Conservation (phyloP, 2,888 invertebrate species). For the Protophormia terraenovae region DNA sequence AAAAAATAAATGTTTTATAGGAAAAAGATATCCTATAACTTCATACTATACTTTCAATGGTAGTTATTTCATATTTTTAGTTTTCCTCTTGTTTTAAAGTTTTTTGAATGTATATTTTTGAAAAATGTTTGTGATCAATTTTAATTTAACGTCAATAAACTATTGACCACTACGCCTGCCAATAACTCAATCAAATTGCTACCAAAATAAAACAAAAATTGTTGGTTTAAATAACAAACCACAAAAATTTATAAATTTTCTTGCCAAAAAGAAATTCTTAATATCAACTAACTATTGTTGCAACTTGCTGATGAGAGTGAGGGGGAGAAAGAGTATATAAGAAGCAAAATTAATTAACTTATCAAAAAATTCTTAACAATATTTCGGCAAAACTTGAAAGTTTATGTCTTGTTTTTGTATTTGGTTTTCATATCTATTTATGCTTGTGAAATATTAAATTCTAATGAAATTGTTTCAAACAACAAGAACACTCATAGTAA, state of each 20-base stretch:
- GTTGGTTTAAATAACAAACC: constrained; percentile 8
- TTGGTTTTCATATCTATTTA: not conserved
- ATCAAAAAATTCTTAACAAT: constrained; percentile 2
- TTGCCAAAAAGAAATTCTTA: not conserved
- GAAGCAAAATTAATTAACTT: constrained; percentile 41
- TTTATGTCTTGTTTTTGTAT: not conserved
- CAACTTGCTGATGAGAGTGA: no score
- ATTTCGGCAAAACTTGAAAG: constrained; percentile 20
- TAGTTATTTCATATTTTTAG: no score
- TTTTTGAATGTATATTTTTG: not conserved
- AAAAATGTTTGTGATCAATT: not conserved
- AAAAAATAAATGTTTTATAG: no score
- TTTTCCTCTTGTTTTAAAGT: not conserved
- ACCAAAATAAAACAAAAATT: not conserved
- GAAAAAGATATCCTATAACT: no score
- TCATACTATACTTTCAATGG: no score
- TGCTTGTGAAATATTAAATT: not conserved
- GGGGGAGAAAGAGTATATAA: not conserved
- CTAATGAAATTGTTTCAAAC: not conserved
- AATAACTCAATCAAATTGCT: not conserved
- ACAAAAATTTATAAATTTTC: constrained; percentile 1
- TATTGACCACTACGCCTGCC: not conserved
- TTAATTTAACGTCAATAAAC: constrained; percentile 2
- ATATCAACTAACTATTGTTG: not conserved
- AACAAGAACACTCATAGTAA: not conserved